Percentiles rank a stretch among this genome's conserved stretches.
Evolutionary conservation across 37 sponge, comb jelly and placozoan genomes (phyloP).

Genomic region (Diacarnus erythraeanus): DNA sequence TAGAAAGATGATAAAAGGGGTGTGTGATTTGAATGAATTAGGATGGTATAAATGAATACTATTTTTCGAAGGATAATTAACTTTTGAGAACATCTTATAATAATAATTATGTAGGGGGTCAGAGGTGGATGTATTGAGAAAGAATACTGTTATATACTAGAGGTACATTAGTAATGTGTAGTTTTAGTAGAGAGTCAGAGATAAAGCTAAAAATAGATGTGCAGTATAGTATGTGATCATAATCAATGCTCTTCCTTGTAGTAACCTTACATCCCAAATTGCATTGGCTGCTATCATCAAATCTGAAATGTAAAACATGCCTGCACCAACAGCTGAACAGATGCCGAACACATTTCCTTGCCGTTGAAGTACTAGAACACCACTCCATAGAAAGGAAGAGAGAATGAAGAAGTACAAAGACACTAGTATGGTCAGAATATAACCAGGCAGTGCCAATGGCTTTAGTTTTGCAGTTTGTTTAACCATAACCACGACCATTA

Average conservation of each 20-base stretch:
- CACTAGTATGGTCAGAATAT: not conserved
- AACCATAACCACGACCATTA: not conserved
- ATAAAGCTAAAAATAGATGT: not conserved
- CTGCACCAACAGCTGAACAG: not conserved
- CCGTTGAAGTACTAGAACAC: not conserved
- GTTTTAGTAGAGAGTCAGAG: not conserved
- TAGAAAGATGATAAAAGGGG: no score
- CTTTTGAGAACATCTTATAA: no score
- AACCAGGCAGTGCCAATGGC: not conserved
- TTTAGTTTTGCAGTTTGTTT: not conserved
- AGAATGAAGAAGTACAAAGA: not conserved
- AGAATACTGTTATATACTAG: no score
- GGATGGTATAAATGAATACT: no score
- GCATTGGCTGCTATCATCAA: not conserved
- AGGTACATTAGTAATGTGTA: no score
- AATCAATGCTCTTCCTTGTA: constrained; percentile 7
- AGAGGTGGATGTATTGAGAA: no score
- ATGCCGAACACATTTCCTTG: not conserved
- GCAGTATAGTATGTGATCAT: constrained; percentile 14
- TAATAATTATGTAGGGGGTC: no score
- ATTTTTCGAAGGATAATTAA: no score
- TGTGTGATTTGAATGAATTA: no score
- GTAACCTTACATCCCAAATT: not conserved
- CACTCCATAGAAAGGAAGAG: constrained; percentile 5
- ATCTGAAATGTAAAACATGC: constrained; percentile 15